Base-by-base conservation (phyloP, 2,888 invertebrate species). In the Trilocha varians region DNA sequence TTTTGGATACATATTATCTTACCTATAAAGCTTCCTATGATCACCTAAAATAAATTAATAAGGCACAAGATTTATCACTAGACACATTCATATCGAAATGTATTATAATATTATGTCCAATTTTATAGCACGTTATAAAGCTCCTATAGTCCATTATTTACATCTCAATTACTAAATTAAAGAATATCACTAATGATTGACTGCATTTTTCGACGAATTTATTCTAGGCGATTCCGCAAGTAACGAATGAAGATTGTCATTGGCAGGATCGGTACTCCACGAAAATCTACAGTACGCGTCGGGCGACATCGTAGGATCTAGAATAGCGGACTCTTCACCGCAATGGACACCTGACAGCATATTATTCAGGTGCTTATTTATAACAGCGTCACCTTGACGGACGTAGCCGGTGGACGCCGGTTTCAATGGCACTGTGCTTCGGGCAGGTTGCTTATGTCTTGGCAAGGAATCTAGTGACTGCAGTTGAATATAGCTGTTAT, bases 21-120 rank as follows among this genome's bases (percentile, higher is more conserved):
- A 85, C 84, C 84, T 80, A 83, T 65, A 62, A 65, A 66, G 57
- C 65, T 77, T 77, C 73, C 60, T 70, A 71, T 62, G 64, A 71
- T 70, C 68, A 72, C 78, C 83, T 83, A 83, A 84, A 82, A 84
- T 84, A 85, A 84, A 80, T 84, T 85, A 84, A 80, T 85, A 85
- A 85, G 85, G 85, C 84, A 85, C 84, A 73, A 82, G 71, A 77
- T 73, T 77, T 83, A 84, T 83, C 84, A 84, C 84, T 84, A 84
- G 69, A 77, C 74, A 79, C 74, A 75, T 71, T 58, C 69, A 71
- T 62, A 61, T 68, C 67, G 59, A 68, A 69, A 68, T 67, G 70
- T 75, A 58, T 68, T 70, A 69, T 62, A 62, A 65, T 59, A 68
- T 68, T 65, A 72, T 64, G 77, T 78, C 70, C 71, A 64, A 63